Percentiles rank a stretch among this genome's conserved stretches.
Conservation (phyloP, 2,113 vertebrate species). For the Cynopterus brachyotis region DNA sequence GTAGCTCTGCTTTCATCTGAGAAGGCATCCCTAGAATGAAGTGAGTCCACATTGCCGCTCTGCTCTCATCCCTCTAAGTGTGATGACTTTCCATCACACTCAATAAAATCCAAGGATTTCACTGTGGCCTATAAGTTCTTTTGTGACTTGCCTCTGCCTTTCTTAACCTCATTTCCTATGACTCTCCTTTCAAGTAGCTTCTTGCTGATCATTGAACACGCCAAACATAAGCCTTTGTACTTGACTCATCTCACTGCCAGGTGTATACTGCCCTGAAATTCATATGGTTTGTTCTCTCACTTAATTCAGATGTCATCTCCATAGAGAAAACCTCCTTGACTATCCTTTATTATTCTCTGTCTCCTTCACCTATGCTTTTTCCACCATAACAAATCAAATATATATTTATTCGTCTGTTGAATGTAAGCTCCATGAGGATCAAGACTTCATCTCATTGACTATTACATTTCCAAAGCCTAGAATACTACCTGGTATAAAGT, state of each 20-base stretch:
- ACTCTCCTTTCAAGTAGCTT: not conserved
- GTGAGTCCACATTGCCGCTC: not conserved
- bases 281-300: not conserved
- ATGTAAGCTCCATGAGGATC: not conserved
- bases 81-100: not conserved
- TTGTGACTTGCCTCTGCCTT: not conserved
- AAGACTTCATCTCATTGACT: not conserved
- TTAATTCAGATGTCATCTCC: not conserved
- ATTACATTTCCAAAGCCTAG: not conserved
- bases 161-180: not conserved
- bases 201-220: not conserved
- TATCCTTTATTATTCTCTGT: not conserved
- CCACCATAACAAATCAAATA: not conserved
- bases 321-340: not conserved
- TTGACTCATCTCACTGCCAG: not conserved
- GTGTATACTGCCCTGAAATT: not conserved
- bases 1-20: conserved; percentile 1
- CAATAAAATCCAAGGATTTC: conserved; percentile 33
- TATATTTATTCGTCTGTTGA: not conserved
- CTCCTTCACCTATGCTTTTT: not conserved
- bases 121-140: not conserved
- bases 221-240: not conserved
- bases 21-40: not conserved
- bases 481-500: not conserved
- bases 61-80: not conserved